Evolutionary conservation across 2,888 invertebrate genomes (phyloP).

Genomic region (Eulithis testata): DNA sequence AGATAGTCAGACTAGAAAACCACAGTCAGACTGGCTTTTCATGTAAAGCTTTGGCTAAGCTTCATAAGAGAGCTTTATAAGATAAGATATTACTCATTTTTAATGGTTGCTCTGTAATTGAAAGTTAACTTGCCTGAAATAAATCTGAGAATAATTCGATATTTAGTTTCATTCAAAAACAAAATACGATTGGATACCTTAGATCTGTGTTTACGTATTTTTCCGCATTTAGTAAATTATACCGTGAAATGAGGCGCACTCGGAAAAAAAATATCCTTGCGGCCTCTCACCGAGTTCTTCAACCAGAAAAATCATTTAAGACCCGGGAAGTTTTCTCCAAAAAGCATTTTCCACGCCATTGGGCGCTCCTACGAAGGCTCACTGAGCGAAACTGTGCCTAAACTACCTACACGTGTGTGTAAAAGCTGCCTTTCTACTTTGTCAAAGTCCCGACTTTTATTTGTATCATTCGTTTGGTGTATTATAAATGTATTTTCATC

Average conservation of each 20-base stretch:
- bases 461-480: slow-evolving; percentile 7
- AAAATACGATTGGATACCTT: neutral
- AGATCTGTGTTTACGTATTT: neutral
- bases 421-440: slow-evolving; percentile 29
- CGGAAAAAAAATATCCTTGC: slow-evolving; percentile 34
- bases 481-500: slow-evolving; percentile 8
- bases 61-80: too few relatives aligned
- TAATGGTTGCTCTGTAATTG: slow-evolving; percentile 5
- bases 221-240: slow-evolving; percentile 3
- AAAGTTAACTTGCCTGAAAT: slow-evolving; percentile 5
- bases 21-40: too few relatives aligned
- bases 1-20: too few relatives aligned
- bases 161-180: too few relatives aligned
- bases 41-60: too few relatives aligned
- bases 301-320: slow-evolving; percentile 53
- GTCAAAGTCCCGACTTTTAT: slow-evolving; percentile 30
- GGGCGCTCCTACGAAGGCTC: slow-evolving; percentile 36
- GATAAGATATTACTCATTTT: slow-evolving; percentile 13
- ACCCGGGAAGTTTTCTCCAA: slow-evolving; percentile 50
- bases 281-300: slow-evolving; percentile 44
- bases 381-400: slow-evolving; percentile 31
- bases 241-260: slow-evolving; percentile 12
- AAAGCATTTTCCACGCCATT: slow-evolving; percentile 55
- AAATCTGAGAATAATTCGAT: neutral
- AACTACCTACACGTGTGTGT: slow-evolving; percentile 33